Percentiles rank a stretch among this genome's conserved stretches.
Conservation (phyloP, 2,888 invertebrate species). For the Nesidiocoris tenuis region DNA sequence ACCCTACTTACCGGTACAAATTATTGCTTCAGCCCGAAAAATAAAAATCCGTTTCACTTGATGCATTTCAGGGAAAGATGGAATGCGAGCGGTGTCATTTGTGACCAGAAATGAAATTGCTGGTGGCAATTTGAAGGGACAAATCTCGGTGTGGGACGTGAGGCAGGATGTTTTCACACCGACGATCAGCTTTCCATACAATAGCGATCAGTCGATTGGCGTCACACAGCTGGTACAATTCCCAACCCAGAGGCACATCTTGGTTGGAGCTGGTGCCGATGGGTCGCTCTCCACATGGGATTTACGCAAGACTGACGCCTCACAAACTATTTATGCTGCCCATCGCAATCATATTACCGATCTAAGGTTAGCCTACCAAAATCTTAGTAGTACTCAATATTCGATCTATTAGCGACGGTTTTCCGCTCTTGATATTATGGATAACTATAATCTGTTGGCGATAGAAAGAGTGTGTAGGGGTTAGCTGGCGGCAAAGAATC, state of each 20-base stretch:
- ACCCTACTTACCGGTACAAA: too few species aligned
- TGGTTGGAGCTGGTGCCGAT: constrained; percentile 41
- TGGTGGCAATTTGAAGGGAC: constrained; percentile 44
- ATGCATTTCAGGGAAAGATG: constrained; percentile 39
- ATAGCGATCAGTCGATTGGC: constrained; percentile 38
- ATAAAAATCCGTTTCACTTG: too few species aligned
- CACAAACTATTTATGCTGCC: constrained; percentile 45
- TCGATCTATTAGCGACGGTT: too few species aligned
- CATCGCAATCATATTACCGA: constrained; percentile 39
- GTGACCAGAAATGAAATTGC: constrained; percentile 41
- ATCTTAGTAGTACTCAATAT: too few species aligned
- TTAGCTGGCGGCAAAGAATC: too few species aligned
- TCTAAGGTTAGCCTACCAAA: constrained; percentile 39
- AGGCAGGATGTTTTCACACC: constrained; percentile 41
- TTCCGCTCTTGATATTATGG: too few species aligned
- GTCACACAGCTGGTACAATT: constrained; percentile 39
- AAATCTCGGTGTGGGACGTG: constrained; percentile 45
- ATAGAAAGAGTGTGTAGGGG: too few species aligned
- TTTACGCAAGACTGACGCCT: constrained; percentile 27
- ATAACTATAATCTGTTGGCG: too few species aligned
- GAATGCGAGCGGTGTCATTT: constrained; percentile 31
- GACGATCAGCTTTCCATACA: constrained; percentile 41
- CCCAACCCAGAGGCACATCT: constrained; percentile 42
- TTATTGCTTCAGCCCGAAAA: too few species aligned
- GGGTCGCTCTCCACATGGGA: constrained; percentile 46